These are phyloP conservation scores for Leptinotarsa tumamoca DNA, from an alignment of 2,888 invertebrate species.

Conservation along the genomic window DNA sequence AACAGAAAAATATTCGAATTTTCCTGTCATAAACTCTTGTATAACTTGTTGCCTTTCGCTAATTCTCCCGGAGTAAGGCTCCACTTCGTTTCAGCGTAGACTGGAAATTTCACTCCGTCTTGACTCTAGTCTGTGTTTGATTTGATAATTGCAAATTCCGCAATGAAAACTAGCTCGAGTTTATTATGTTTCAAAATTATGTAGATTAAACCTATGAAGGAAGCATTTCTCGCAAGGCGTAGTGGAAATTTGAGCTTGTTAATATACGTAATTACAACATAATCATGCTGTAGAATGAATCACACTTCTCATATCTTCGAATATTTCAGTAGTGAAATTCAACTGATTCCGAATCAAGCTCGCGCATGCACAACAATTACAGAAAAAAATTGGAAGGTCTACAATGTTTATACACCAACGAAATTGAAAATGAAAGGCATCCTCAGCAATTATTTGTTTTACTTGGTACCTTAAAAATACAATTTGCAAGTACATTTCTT, in stretches of 20 bases:
- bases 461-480: too few species aligned
- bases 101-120: neutral
- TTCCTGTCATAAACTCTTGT: neutral
- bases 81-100: neutral
- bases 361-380: too few species aligned
- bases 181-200: constrained; percentile 19
- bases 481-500: too few species aligned
- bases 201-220: constrained; percentile 11
- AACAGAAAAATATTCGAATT: neutral
- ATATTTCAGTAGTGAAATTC: neutral
- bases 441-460: too few species aligned
- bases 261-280: neutral
- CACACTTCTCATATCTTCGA: neutral
- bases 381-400: too few species aligned
- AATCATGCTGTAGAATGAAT: constrained; percentile 3
- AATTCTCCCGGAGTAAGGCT: neutral
- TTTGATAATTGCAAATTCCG: constrained; percentile 14
- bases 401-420: too few species aligned
- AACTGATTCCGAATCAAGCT: too few species aligned
- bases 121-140: constrained; percentile 15
- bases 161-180: constrained; percentile 16
- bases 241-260: neutral
- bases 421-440: too few species aligned
- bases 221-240: constrained; percentile 7
- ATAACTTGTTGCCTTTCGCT: neutral